Base-by-base conservation (phyloP, 2,888 invertebrate species). In the Perdita meconis region DNA sequence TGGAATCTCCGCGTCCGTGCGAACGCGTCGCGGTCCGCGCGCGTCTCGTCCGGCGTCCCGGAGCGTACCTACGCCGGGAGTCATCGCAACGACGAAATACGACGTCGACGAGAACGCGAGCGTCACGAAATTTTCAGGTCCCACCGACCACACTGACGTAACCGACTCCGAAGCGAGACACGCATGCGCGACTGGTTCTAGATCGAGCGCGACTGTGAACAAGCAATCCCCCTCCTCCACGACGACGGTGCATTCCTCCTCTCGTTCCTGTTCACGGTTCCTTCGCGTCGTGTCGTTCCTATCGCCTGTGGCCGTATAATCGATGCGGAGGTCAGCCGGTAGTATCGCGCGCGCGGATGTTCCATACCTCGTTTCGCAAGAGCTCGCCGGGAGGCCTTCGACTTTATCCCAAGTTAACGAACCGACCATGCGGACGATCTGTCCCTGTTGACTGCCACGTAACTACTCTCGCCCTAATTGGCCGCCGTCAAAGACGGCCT, bases 261-360 rank as follows among this genome's bases (percentile, higher is more conserved):
- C 81, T 77, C 80, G 50, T 68, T 78, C 56, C 44, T 34, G 42
- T 55, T 6, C 12, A 16, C n/a, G 22, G 10, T 47, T 16, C 16
- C 38, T n/a, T n/a, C n/a, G n/a, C n/a, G n/a, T 24, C 24, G 12
- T 36, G 19, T 51, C 67, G 24, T 63, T 22, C 73, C 59, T 56
- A n/a, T 61, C 64, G 42, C 24, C n/a, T n/a, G n/a, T n/a, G n/a
- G 38, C 65, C 55, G 56, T 51, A 68, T 83, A 76, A 84, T 84
- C 85, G 84, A 84, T 84, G 83, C 75, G 68, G 63, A 68, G 79
- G 70, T 73, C 75, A 57, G 75, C 68, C 50, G 73, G 51, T 55
- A 36, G 63, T 60, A 34, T 44, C 40, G 59, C 24, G 50, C 16
- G 44, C 50, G 60, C 30, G 63, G 24, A 19, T 55, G 63, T 34